Evolutionary conservation across 2,113 vertebrate genomes (phyloP), one percentile per base, ranked within the genome.

Genomic region (Chelonoidis abingdonii): DNA sequence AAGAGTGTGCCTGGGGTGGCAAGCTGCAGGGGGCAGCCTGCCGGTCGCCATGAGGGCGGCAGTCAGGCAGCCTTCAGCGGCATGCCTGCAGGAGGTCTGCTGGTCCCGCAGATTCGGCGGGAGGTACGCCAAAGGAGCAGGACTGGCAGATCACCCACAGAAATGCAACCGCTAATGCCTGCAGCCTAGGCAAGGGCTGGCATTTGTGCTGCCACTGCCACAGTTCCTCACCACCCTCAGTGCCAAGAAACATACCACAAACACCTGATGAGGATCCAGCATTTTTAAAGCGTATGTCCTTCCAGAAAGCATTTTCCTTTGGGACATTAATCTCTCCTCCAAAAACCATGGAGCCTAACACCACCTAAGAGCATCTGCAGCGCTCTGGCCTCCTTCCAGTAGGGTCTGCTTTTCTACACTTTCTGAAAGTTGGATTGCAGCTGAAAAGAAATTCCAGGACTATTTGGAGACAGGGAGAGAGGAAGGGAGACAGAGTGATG

Each of bases 401-500:
- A 75, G 29, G 79, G 35, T 11, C 14, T 4, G 1, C 14, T 62
- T 78, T 80, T 47, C 14, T 59, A 10, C 8, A 5, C 2, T 1
- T 65, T 72, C 10, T 59, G 24, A 84, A 82, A 8, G 38, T 41
- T 80, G 59, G 87, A 38, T 10, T 84, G 13, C 3, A 65, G 31
- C 7, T 44, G 65, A 29, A 62, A 84, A 59, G 38, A 59, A 10
- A 35, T 76, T 5, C 29, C 22, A 7, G 27, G 16, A 25, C 21
- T 27, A 17, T 3, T 1, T 0, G 38, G n/a, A 3, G 14, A 31
- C 1, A 9, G 44, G 52, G 6, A 16, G 16, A 89, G 17, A 21
- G 78, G 82, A 62, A 35, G 82, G 41, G 24, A 83, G 10, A 31
- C 29, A 87, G 52, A 25, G 59, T 27, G 56, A 57, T 10, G 24